Percentiles rank a stretch among this genome's conserved stretches.
These are phyloP conservation scores for Blastobasis lacticolella DNA, from an alignment of 2,888 invertebrate species.

Conservation along the genomic window DNA sequence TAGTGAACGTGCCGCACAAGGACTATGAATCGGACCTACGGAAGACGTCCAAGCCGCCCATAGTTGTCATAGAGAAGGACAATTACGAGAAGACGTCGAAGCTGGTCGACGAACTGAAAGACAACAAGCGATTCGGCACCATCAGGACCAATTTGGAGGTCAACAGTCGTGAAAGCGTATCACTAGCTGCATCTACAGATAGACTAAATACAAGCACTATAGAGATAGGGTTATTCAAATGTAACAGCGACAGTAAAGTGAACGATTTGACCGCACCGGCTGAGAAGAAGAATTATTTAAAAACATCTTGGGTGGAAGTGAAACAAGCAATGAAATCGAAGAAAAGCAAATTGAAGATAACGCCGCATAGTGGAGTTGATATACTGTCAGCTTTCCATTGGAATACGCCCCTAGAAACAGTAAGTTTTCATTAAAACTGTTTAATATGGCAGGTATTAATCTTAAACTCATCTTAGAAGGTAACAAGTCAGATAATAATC, in stretches of 20 bases:
- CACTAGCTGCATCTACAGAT: slow-evolving; percentile 25
- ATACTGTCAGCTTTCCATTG: slow-evolving; percentile 40
- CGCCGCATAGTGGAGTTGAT: slow-evolving; percentile 29
- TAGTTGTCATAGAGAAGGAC: slow-evolving; percentile 24
- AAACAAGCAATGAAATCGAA: slow-evolving; percentile 35
- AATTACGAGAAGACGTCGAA: slow-evolving; percentile 26
- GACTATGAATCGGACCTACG: slow-evolving; percentile 54
- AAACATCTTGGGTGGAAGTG: slow-evolving; percentile 38
- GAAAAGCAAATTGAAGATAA: slow-evolving; percentile 40
- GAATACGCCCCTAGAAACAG: slow-evolving; percentile 47
- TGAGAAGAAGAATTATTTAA: slow-evolving; percentile 19
- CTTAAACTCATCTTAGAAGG: no score
- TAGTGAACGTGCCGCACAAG: slow-evolving; percentile 72
- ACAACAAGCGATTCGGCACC: slow-evolving; percentile 22
- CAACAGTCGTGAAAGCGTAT: slow-evolving; percentile 16
- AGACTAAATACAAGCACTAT: slow-evolving; percentile 22
- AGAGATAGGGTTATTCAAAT: slow-evolving; percentile 23
- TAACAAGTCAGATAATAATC: no score
- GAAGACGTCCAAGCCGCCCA: slow-evolving; percentile 19
- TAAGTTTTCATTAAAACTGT: slow-evolving; percentile 23
- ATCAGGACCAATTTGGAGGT: slow-evolving; percentile 17
- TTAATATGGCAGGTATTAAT: no score
- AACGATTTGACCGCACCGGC: slow-evolving; percentile 10
- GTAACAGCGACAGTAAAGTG: slow-evolving; percentile 32
- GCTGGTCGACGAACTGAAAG: slow-evolving; percentile 29